A percentile compares a stretch with the other conserved stretches of the same genome.
Conservation (phyloP, 2,797 vertebrate genomes). For the Loris lydekkerianus region DNA sequence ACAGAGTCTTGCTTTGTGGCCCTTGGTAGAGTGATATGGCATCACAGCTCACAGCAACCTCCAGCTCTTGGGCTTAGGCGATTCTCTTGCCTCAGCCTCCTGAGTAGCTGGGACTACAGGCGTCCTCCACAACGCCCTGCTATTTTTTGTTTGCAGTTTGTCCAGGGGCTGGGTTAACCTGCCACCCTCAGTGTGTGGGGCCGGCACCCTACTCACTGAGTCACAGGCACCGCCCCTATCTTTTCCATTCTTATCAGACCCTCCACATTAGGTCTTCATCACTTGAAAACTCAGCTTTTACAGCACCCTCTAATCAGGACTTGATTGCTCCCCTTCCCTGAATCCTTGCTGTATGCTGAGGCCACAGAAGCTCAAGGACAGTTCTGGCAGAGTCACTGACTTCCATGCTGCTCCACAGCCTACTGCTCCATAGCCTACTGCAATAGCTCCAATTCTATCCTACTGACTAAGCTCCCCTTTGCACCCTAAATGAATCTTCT, state of each 20-base stretch:
- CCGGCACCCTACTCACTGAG: too few relatives aligned
- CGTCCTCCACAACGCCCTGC: too few relatives aligned
- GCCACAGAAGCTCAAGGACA: background rate
- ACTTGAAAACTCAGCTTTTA: background rate
- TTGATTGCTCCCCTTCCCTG: background rate
- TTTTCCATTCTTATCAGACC: background rate
- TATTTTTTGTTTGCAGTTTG: too few relatives aligned
- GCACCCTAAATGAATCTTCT: background rate
- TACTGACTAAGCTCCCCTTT: too few relatives aligned
- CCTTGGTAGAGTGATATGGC: too few relatives aligned
- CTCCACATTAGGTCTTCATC: background rate
- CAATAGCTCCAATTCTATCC: background rate
- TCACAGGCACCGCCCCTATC: background rate
- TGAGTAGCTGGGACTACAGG: too few relatives aligned
- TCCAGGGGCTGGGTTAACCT: too few relatives aligned
- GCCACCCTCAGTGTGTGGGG: too few relatives aligned
- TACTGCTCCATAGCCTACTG: background rate
- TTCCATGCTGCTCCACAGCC: accelerated
- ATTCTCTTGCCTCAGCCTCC: too few relatives aligned
- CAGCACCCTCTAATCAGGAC: background rate
- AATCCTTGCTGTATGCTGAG: background rate
- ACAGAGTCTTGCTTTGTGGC: too few relatives aligned
- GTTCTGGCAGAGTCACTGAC: background rate
- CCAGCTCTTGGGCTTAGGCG: too few relatives aligned
- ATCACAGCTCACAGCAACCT: too few relatives aligned